Conservation (phyloP, 2,113 vertebrate species). For the Phaetusa simplex region DNA sequence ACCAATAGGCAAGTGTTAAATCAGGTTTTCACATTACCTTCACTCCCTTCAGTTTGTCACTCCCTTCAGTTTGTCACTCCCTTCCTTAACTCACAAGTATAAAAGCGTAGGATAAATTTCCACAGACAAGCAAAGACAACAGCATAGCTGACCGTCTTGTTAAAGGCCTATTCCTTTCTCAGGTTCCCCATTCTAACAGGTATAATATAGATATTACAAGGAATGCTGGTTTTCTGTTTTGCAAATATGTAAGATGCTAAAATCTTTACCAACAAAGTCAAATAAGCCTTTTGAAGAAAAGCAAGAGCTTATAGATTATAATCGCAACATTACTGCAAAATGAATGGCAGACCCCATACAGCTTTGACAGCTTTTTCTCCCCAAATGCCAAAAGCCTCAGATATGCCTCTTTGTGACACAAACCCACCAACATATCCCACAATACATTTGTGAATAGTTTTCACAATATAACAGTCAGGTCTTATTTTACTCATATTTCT, state of each 20-base stretch:
- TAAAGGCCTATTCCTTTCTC: not conserved
- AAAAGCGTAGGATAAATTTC: not conserved
- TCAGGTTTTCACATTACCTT: not conserved
- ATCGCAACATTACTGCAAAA: not conserved
- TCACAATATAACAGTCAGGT: not conserved
- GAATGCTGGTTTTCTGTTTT: not conserved
- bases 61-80: not conserved
- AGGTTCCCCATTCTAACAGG: not conserved
- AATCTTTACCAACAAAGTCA: not conserved
- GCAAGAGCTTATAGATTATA: not conserved
- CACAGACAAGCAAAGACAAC: not conserved
- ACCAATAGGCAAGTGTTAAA: not conserved
- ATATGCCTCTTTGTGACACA: not conserved
- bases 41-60: not conserved
- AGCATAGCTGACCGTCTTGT: not conserved
- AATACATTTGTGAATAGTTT: not conserved
- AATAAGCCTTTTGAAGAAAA: not conserved
- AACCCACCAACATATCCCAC: not conserved
- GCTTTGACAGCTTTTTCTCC: not conserved
- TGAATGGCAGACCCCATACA: not conserved
- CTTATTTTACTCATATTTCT: not conserved
- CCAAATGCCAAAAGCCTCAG: not conserved
- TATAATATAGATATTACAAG: not conserved
- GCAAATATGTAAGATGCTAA: not conserved
- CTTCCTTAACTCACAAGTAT: not conserved